Conservation (phyloP, 2,113 vertebrate genomes). For the Ciconia boyciana region DNA sequence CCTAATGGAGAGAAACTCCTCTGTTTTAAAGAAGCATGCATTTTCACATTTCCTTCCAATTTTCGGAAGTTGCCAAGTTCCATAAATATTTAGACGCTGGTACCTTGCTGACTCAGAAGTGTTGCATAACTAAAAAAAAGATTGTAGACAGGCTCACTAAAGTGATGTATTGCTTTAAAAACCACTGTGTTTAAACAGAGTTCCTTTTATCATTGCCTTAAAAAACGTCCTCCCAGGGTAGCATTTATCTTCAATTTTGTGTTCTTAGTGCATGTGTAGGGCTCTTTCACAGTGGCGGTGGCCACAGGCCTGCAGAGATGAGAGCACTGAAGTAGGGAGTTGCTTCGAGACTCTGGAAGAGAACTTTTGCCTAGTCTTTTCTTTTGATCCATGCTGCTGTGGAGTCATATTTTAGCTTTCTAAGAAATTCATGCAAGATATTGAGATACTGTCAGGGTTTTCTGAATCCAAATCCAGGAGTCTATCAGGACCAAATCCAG, state of each 20-base stretch:
- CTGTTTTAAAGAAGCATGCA: conserved; percentile 1
- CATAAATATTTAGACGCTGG: conserved; percentile 38
- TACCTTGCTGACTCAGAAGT: conserved; percentile 37
- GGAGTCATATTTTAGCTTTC: not conserved
- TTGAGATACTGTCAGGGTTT: not conserved
- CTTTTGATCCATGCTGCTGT: not conserved
- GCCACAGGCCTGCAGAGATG: not conserved
- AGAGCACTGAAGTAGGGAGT: not conserved
- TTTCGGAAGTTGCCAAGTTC: conserved; percentile 14
- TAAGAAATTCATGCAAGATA: not conserved
- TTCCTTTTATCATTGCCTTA: not conserved
- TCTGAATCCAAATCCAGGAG: not conserved
- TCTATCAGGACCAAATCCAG: not conserved
- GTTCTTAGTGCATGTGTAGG: not conserved
- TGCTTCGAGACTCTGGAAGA: not conserved
- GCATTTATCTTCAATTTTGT: conserved; percentile 14
- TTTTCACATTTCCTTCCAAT: conserved; percentile 8
- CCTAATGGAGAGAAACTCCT: conserved; percentile 17
- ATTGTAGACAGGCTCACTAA: not conserved
- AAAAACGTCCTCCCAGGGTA: not conserved
- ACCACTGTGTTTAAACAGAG: not conserved
- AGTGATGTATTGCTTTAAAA: not conserved
- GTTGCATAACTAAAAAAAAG: conserved; percentile 4
- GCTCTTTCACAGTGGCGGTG: not conserved
- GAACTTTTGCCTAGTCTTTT: not conserved